phyloP scores from a whole-genome alignment of 2,797 vertebrate genomes.

The Gymnopithys bicolor region DNA sequence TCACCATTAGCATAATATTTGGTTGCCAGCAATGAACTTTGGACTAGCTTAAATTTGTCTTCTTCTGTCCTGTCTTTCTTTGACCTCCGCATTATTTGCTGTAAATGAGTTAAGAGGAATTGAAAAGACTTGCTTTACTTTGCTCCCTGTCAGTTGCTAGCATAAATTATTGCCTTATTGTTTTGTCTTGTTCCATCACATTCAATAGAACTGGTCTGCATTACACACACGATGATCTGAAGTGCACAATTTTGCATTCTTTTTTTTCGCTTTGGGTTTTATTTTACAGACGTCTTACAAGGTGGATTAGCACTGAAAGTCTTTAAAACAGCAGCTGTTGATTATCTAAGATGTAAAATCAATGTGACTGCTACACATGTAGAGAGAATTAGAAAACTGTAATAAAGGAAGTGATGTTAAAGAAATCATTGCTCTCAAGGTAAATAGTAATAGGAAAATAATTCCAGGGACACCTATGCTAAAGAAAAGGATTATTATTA shows the following conservation, averaged over 20 bases:
- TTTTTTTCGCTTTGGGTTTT: not conserved
- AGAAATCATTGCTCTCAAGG: not conserved
- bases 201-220: not conserved
- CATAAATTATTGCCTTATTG: not conserved
- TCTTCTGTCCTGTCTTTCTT: not conserved
- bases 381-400: not conserved
- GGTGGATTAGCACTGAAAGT: not conserved
- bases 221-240: not conserved
- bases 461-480: not conserved
- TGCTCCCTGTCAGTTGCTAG: not conserved
- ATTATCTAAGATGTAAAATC: not conserved
- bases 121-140: not conserved
- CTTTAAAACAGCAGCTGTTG: not conserved
- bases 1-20: not conserved
- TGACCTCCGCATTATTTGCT: not conserved
- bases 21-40: not conserved
- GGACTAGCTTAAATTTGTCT: not conserved
- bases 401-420: not conserved
- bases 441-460: not conserved
- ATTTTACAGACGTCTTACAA: not conserved
- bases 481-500: not conserved
- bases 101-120: not conserved
- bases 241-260: not conserved
- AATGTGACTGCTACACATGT: not conserved
- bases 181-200: not conserved